Evolutionary conservation across 2,113 vertebrate genomes (phyloP), one percentile per base, ranked within the genome.

Genomic region (Cyanistes caeruleus): DNA sequence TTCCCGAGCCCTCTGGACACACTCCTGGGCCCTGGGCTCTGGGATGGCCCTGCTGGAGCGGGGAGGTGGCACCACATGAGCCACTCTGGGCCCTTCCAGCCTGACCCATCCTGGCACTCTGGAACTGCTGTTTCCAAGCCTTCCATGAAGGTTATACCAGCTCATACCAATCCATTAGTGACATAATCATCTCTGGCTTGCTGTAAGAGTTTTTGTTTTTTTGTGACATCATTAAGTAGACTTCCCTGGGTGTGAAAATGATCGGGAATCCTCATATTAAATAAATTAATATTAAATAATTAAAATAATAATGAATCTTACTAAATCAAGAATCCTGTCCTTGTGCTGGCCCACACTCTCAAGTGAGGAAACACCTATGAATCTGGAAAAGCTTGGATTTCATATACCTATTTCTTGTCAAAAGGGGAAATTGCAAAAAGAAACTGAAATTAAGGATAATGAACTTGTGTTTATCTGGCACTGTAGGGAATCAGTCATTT

Each of bases 401-500:
- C 37, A 39, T 39, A 63, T 15, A 27, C 4, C 7, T 22, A 39
- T 58, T 91, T 80, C 49, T 72, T 59, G 18, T 76, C 3, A 2
- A 85, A 91, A 74, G 14, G 22, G 22, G 33, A 76, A 94, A 85
- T 14, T 65, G 31, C 46, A 46, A 53, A 76, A 84, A 53, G 17
- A 84, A 90, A 33, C 13, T 59, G n/a, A 91, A 92, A 90, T 85
- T 80, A 77, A 85, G 69, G 69, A 33, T 90, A 91, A 89, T 76
- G 65, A 94, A 79, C 44, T 79, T 49, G 21, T 93, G 84, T 95
- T 94, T 96, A 65, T 87, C 23, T 62, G 53, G 41, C 56, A 58
- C 70, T 79, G 49, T 15, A 79, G 89, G 87, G 70, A 92, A 79
- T 72, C 93, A 92, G 84, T 56, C 74, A 89, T 74, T 94, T 86